A percentile compares a stretch with the other conserved stretches of the same genome.
Conservation (phyloP, 2,888 invertebrate species). For the Xestia rhomboidea region DNA sequence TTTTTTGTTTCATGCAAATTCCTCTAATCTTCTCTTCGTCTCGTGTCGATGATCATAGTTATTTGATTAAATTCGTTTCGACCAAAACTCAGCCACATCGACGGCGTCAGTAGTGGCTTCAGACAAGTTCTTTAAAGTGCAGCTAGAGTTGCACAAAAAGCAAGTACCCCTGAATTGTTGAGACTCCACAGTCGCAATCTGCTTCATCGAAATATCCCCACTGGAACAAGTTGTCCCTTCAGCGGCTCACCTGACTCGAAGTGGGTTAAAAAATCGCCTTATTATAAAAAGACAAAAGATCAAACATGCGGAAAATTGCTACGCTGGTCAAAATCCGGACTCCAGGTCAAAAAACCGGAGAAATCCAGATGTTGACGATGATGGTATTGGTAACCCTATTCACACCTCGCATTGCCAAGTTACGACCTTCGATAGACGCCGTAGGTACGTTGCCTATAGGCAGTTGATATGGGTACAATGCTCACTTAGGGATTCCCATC, state of each 20-base stretch:
- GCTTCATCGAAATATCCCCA: not conserved
- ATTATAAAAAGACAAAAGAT: not conserved
- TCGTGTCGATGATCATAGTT: not conserved
- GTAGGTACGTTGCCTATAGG: conserved; percentile 23
- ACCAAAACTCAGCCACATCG: not conserved
- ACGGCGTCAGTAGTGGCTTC: not conserved
- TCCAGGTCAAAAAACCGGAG: not conserved
- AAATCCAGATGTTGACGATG: not conserved
- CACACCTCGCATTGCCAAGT: conserved; percentile 30
- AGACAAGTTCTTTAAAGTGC: not conserved
- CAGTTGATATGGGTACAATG: conserved; percentile 29
- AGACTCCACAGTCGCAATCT: not conserved
- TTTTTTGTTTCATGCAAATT: not conserved
- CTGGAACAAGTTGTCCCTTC: not conserved
- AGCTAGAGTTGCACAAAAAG: not conserved
- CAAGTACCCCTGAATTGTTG: too few species aligned
- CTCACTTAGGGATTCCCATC: conserved; percentile 46
- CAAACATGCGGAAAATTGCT: not conserved
- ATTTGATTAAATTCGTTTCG: not conserved
- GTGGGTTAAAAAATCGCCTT: not conserved
- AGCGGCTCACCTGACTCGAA: not conserved
- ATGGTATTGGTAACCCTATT: conserved; percentile 4
- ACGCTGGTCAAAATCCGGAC: not conserved
- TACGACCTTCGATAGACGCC: conserved; percentile 29
- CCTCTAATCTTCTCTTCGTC: not conserved